Base-by-base conservation (phyloP, 2,888 invertebrate species). In the Merodon equestris region DNA sequence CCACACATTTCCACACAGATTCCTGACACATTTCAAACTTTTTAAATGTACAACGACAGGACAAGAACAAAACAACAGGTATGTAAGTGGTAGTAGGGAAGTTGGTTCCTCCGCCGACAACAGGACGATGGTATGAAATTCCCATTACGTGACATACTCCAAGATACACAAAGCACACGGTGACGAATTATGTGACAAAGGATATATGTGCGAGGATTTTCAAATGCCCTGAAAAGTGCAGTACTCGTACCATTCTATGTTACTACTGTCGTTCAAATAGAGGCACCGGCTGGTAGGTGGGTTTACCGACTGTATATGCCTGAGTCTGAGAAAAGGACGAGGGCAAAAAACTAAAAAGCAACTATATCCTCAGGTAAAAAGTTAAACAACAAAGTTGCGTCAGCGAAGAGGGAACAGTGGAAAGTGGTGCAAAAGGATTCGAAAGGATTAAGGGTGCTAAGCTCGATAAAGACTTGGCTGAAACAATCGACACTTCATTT, bases 121-220 rank as follows among this genome's bases (percentile, higher is more conserved):
- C 34, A 50, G 48, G 17, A 61, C 17, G 17, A 10, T 13, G 34
- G 51, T 40, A 47, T 72, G 47, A 45, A 64, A 64, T 64, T 64
- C 47, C 57, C 53, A 58, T 47, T 72, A 72, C 72, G 72, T 64
- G 72, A 72, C 64, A 58, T 40, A 64, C 51, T 72, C 44, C 27
- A 50, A 50, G 50, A 63, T 57, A 51, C 51, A 64, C 64, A 64
- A 58, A 72, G 72, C 64, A 38, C 58, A 64, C 72, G 58, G 47
- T 72, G 64, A 64, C 58, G 53, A 72, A 57, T 72, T 72, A 58
- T 72, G 51, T 77, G 76, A 77, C 72, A 77, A 72, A 72, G 72
- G 47, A 66, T 51, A 61, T 60, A 67, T 76, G 66, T 68, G 67
- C 47, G 51, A 63, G 57, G 57, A 58, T 63, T 75, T 75, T 58